Conservation (phyloP, 2,888 invertebrate genomes). For the Melanargia galathea region DNA sequence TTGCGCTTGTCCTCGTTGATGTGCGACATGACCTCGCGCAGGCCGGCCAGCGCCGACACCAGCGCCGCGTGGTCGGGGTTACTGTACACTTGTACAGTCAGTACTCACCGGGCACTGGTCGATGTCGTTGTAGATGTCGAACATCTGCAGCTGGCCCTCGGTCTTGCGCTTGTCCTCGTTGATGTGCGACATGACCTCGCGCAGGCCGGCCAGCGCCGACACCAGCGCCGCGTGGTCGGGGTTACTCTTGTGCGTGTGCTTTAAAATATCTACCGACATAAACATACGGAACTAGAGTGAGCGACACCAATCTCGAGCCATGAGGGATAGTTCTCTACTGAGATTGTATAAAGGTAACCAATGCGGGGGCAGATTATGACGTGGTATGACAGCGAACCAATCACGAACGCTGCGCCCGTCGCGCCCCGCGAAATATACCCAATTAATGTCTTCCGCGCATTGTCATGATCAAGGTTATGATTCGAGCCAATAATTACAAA, state of each 20-base stretch:
- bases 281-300: background rate
- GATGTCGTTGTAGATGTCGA: constrained; percentile 98
- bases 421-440: too few relatives aligned
- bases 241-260: constrained; percentile 94
- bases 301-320: too few relatives aligned
- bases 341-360: too few relatives aligned
- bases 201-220: constrained; percentile 92
- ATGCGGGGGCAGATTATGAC: too few relatives aligned
- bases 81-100: too few relatives aligned
- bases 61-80: constrained; percentile 94
- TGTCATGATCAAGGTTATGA: too few relatives aligned
- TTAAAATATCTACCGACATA: constrained; percentile 88
- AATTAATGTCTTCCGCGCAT: too few relatives aligned
- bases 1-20: constrained; percentile 99
- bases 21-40: constrained; percentile 96
- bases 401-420: too few relatives aligned
- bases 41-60: constrained; percentile 91
- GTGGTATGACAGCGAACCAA: too few relatives aligned
- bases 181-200: constrained; percentile 97
- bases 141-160: constrained; percentile 97
- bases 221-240: constrained; percentile 93
- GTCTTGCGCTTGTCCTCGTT: constrained; percentile 99
- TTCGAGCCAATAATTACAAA: too few relatives aligned
- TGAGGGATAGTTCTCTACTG: too few relatives aligned
- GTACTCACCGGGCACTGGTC: constrained; percentile 94